A percentile compares a stretch with the other conserved stretches of the same genome.
Conservation (phyloP, 2,797 vertebrate species). For the Anguilla marmorata region DNA sequence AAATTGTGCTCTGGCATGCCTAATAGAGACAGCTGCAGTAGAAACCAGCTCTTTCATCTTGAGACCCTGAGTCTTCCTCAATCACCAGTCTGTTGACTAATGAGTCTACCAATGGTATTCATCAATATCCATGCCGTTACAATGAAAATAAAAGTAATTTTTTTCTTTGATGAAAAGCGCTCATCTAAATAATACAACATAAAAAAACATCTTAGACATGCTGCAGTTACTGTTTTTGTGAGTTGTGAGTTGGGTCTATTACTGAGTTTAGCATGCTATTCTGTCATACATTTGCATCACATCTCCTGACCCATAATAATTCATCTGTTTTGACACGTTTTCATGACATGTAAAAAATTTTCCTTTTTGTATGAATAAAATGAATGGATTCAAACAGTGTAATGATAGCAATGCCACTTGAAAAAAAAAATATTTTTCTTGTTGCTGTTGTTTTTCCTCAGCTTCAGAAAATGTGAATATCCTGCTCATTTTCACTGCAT, state of each 20-base stretch:
- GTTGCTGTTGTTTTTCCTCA: not conserved
- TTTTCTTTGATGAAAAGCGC: not conserved
- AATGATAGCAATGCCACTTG: not conserved
- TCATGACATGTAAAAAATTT: not conserved
- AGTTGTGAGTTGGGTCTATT: too few relatives aligned
- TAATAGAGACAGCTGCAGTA: conserved; percentile 80
- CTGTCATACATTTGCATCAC: not conserved
- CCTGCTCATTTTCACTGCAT: not conserved
- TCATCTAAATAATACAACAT: conserved; percentile 16
- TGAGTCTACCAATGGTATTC: conserved; percentile 16
- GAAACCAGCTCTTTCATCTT: conserved; percentile 98
- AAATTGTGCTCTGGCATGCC: conserved; percentile 76
- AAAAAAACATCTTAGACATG: not conserved
- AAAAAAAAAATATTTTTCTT: not conserved
- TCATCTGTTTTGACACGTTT: not conserved
- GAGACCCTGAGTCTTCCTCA: conserved; percentile 72
- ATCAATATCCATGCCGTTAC: conserved; percentile 9
- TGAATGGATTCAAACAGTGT: not conserved
- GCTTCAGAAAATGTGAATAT: not conserved
- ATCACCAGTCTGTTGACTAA: conserved; percentile 42
- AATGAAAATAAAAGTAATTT: too few relatives aligned
- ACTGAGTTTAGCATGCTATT: not conserved
- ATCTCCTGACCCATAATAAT: not conserved
- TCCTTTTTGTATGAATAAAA: not conserved
- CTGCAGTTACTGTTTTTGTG: not conserved